phyloP scores from a whole-genome alignment of 1,140 invertebrate species.

The Philotrypesis tridentata region DNA sequence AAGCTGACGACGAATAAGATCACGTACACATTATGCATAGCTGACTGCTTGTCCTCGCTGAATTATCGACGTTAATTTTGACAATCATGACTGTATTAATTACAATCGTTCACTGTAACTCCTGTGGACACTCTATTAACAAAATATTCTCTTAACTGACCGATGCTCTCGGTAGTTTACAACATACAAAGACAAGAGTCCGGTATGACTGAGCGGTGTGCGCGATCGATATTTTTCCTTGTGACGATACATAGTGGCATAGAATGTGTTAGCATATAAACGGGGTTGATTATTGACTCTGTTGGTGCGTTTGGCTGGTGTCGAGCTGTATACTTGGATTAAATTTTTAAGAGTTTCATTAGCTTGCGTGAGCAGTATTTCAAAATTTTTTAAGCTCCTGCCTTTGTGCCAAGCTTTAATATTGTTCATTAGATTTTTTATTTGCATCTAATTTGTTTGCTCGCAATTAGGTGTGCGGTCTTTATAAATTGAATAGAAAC shows the following conservation, averaged over 20 bases:
- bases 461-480: too few relatives aligned
- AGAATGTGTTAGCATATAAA: not conserved
- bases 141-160: not conserved
- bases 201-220: not conserved
- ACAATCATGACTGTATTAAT: slow-evolving; percentile 38
- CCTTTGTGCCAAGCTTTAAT: not conserved
- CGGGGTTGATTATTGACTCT: slow-evolving; percentile 40
- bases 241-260: not conserved
- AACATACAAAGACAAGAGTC: not conserved
- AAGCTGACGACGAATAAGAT: not conserved
- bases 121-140: not conserved
- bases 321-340: not conserved
- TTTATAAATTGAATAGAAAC: too few relatives aligned
- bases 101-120: not conserved
- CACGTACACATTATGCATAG: slow-evolving; percentile 41
- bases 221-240: slow-evolving; percentile 34
- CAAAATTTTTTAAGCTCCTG: too few relatives aligned
- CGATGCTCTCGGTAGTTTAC: not conserved
- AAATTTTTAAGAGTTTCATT: not conserved
- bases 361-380: too few relatives aligned
- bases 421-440: too few relatives aligned
- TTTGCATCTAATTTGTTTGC: too few relatives aligned
- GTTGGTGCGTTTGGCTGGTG: not conserved
- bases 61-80: not conserved
- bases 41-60: not conserved